Evolutionary conservation across 2,888 invertebrate species (phyloP), one percentile per base, ranked within the genome.

Genomic region (Heliothis peltigera): DNA sequence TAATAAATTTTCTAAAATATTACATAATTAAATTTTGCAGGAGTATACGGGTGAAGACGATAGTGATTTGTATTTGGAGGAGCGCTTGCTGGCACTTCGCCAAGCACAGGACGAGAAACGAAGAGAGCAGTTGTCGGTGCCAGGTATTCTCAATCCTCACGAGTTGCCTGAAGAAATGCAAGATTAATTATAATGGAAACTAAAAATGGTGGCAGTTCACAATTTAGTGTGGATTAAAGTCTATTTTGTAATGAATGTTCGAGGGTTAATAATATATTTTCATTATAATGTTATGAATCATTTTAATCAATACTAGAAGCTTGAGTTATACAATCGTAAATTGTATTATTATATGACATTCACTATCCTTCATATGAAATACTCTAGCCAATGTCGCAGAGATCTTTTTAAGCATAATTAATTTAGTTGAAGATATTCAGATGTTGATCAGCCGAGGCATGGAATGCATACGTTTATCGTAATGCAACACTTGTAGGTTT

Each of bases 31-130:
- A 0, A 35, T 28, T 39, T 87, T 95, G 4, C 91, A 99, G 99
- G 99, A 99, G 95, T 99, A 98, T 91, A 98, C 99, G 28, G 99
- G 99, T 48, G 99, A 99, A 91, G 99, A 99, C 90, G 99, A 99
- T 93, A 97, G 98, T 70, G 99, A 99, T 95, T 95, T 99, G 87
- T 99, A 98, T 95, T 95, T 99, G 87, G 99, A 99, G 89, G 99
- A 99, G 92, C 97, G 99, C 83, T 98, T 99, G 92, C 96, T 96
- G 75, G 97, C 98, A 65, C 96, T 99, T 76, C 97, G 97, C 79
- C 95, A 96, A 85, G 99, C 99, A 52, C 99, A 99, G 91, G 97
- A 98, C 74, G 99, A 99, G 86, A 99, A 99, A 95, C 96, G 98
- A 88, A 97, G 97, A 91, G 96, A 98, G 82, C 99, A 99, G 95